A percentile compares a stretch with the other conserved stretches of the same genome.
Evolutionary conservation across 2,888 invertebrate genomes (phyloP).

Genomic region (Miltochrista miniata): DNA sequence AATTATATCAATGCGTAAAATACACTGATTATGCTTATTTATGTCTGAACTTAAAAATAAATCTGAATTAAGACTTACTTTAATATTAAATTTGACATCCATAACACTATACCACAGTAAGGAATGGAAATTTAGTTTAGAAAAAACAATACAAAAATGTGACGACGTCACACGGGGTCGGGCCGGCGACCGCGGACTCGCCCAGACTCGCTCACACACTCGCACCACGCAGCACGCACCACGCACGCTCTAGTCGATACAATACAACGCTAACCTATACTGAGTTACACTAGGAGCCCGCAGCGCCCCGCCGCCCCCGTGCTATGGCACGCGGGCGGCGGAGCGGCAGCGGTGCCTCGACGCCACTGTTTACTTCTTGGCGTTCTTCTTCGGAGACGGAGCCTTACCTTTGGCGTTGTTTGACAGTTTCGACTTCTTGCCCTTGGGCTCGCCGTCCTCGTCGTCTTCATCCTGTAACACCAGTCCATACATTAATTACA

Average conservation of each 20-base stretch:
- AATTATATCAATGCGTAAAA: slow-evolving; percentile 68
- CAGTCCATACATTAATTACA: background rate
- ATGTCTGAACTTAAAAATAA: slow-evolving; percentile 79
- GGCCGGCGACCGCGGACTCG: slow-evolving; percentile 53
- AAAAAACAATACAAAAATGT: slow-evolving; percentile 62
- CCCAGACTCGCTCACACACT: slow-evolving; percentile 53
- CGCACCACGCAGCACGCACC: too few species aligned
- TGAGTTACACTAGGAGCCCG: slow-evolving; percentile 64
- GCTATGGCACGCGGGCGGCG: slow-evolving; percentile 22
- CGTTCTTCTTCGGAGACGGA: slow-evolving; percentile 88
- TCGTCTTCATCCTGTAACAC: slow-evolving; percentile 85
- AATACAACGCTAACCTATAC: slow-evolving; percentile 75
- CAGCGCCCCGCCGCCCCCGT: slow-evolving; percentile 23
- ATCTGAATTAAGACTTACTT: slow-evolving; percentile 66
- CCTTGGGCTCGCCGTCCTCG: slow-evolving; percentile 91
- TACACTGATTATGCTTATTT: slow-evolving; percentile 77
- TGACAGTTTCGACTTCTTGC: slow-evolving; percentile 90
- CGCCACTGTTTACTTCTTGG: slow-evolving; percentile 74
- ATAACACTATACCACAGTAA: slow-evolving; percentile 80
- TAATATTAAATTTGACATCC: slow-evolving; percentile 71
- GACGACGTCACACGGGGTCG: slow-evolving; percentile 62
- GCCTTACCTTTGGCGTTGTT: slow-evolving; percentile 88
- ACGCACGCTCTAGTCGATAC: slow-evolving; percentile 61
- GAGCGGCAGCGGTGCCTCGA: slow-evolving; percentile 37
- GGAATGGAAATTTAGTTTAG: slow-evolving; percentile 76